Evolutionary conservation across 1,140 invertebrate genomes (phyloP).

Genomic region (Laupala kohalensis): DNA sequence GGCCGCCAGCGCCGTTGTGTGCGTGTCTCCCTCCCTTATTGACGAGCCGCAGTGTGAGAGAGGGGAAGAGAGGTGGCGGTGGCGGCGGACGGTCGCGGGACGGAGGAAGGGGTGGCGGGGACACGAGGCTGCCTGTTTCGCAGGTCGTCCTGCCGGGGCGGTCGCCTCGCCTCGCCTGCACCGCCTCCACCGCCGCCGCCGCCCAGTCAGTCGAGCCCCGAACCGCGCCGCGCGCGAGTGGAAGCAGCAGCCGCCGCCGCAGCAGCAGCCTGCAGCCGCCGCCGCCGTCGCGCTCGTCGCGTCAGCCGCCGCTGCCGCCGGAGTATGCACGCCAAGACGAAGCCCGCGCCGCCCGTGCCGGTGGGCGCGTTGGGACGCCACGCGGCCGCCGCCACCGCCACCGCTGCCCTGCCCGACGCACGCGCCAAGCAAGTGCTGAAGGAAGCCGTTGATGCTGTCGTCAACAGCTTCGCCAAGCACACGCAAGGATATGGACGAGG

Average conservation of each 20-base stretch:
- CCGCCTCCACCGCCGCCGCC: neutral
- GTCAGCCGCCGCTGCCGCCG: neutral
- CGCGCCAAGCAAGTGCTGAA: conserved; percentile 55
- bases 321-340: conserved; percentile 10
- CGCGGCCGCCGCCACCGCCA: conserved; percentile 24
- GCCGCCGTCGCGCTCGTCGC: neutral
- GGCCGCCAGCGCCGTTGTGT: neutral
- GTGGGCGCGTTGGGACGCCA: neutral
- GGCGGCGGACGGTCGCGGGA: neutral
- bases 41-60: neutral
- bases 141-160: conserved; percentile 1
- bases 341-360: conserved; percentile 6
- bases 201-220: neutral
- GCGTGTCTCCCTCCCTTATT: neutral
- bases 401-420: conserved; percentile 34
- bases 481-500: conserved; percentile 63
- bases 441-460: conserved; percentile 62
- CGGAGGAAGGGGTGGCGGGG: neutral
- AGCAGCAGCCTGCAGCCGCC: neutral
- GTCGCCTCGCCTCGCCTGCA: neutral
- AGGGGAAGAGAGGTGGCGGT: neutral
- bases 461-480: conserved; percentile 66
- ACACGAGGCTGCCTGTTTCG: neutral
- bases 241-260: neutral
- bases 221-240: neutral